Percentiles rank a stretch among this genome's conserved stretches.
phyloP scores from a whole-genome alignment of 2,113 vertebrate genomes.

The Myrmecobius fasciatus region DNA sequence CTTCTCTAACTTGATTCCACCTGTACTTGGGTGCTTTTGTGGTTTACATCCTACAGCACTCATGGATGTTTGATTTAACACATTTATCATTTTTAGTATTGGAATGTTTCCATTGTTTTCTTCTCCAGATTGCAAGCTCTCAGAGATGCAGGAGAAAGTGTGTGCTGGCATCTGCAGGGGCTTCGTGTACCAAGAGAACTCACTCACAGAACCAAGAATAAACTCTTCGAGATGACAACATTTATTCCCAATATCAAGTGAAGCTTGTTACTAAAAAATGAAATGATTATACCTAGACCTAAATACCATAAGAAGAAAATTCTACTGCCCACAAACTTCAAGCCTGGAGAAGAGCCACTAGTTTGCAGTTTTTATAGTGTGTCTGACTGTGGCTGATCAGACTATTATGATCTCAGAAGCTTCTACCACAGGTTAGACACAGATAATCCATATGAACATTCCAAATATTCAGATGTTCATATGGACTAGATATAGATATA shows the following conservation, averaged over 20 bases:
- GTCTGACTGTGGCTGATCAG: too few species aligned
- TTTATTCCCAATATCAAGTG: neutral
- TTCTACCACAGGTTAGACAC: too few species aligned
- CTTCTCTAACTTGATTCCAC: neutral
- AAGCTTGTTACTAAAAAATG: neutral
- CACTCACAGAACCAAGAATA: neutral
- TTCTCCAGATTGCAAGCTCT: neutral
- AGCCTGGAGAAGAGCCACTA: neutral
- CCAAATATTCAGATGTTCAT: neutral
- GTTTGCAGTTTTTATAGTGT: too few species aligned
- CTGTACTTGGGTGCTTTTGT: neutral
- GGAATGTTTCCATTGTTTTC: neutral
- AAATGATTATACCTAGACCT: neutral
- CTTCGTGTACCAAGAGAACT: neutral
- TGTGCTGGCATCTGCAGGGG: neutral
- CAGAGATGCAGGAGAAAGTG: neutral
- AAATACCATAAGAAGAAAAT: neutral
- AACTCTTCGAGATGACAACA: neutral
- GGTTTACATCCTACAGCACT: neutral
- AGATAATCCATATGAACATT: too few species aligned
- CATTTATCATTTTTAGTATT: neutral
- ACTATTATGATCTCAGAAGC: too few species aligned
- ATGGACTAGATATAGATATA: too few species aligned
- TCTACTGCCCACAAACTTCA: neutral
- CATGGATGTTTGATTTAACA: neutral